A percentile compares a stretch with the other conserved stretches of the same genome.
Conservation (phyloP, 2,888 invertebrate species). For the Tetragonisca angustula region DNA sequence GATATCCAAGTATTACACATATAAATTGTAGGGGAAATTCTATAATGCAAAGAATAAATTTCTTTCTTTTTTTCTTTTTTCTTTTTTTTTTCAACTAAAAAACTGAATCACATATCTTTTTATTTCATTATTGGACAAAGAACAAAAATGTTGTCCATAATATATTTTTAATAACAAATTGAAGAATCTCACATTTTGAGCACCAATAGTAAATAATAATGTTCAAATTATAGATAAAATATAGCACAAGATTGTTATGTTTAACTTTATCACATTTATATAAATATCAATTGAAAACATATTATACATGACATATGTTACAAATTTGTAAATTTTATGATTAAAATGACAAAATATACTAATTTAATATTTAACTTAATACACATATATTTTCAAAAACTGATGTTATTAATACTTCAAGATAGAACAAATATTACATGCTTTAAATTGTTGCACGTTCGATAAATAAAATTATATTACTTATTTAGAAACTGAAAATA, state of each 20-base stretch:
- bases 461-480: constrained; percentile 14
- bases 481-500: constrained; percentile 5
- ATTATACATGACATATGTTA: constrained; percentile 59
- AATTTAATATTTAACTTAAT: constrained; percentile 7
- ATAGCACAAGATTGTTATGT: constrained; percentile 52
- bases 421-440: constrained; percentile 21
- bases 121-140: constrained; percentile 24
- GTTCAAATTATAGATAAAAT: constrained; percentile 55
- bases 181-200: constrained; percentile 47
- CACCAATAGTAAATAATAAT: constrained; percentile 59
- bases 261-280: constrained; percentile 59
- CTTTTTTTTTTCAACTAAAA: constrained; percentile 28
- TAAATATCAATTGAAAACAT: constrained; percentile 48
- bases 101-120: constrained; percentile 27
- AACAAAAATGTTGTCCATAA: constrained; percentile 29
- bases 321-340: constrained; percentile 36
- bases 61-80: background rate
- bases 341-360: constrained; percentile 16
- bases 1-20: constrained; percentile 45
- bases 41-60: constrained; percentile 21
- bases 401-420: background rate
- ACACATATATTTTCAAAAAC: background rate
- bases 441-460: background rate
- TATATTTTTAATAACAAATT: constrained; percentile 37
- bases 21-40: constrained; percentile 42